Conservation (phyloP, 2,797 vertebrate genomes). For the Falco naumanni region DNA sequence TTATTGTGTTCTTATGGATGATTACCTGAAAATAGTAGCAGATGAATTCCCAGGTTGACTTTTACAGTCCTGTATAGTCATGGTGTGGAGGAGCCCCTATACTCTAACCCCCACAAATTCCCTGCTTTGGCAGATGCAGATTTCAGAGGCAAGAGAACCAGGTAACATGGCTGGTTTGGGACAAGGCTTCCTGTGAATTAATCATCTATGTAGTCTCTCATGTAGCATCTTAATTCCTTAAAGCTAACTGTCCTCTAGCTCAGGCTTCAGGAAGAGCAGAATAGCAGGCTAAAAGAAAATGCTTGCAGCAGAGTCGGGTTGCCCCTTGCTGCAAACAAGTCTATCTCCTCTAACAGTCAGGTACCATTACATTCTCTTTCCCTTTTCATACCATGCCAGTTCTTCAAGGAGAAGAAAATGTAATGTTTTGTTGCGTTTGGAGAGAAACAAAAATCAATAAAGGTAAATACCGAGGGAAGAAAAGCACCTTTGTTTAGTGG, state of each 20-base stretch:
- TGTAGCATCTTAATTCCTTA: background rate
- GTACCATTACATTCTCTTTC: background rate
- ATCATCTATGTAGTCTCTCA: background rate
- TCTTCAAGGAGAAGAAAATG: slow-evolving; percentile 9
- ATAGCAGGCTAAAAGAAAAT: background rate
- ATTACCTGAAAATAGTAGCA: slow-evolving; percentile 54
- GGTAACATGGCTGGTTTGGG: background rate
- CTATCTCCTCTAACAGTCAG: background rate
- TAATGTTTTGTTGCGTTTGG: background rate
- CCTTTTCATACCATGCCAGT: background rate
- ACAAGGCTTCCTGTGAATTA: background rate
- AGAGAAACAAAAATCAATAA: slow-evolving; percentile 15
- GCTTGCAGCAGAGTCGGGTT: background rate
- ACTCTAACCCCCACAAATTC: background rate
- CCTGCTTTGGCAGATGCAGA: background rate
- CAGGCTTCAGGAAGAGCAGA: background rate
- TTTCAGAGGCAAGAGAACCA: background rate
- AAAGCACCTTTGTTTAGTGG: background rate
- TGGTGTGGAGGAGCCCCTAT: background rate
- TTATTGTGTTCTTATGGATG: slow-evolving; percentile 16
- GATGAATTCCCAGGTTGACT: background rate
- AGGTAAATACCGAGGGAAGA: background rate
- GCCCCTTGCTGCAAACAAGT: background rate
- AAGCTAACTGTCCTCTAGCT: background rate
- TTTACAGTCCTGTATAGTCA: background rate